phyloP scores from a whole-genome alignment of 2,888 invertebrate genomes.

The Epistrophella euchroma region DNA sequence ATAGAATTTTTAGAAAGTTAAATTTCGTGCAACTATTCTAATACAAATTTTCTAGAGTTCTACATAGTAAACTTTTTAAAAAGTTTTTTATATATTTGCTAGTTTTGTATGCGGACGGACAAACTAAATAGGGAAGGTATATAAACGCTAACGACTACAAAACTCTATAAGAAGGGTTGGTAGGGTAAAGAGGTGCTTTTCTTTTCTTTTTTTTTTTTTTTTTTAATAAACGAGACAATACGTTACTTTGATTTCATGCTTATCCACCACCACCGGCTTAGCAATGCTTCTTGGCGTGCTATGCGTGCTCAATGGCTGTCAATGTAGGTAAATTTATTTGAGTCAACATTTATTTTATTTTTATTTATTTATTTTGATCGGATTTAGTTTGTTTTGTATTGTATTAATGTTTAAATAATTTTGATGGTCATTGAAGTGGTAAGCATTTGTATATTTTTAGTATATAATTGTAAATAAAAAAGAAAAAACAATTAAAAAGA shows the following conservation, averaged over 20 bases:
- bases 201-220: neutral
- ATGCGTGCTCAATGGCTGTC: constrained; percentile 76
- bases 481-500: constrained; percentile 35
- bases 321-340: constrained; percentile 43
- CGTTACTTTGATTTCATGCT: constrained; percentile 77
- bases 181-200: neutral
- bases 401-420: constrained; percentile 32
- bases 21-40: constrained; percentile 7
- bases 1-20: neutral
- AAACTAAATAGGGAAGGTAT: neutral
- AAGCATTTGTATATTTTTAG: constrained; percentile 43
- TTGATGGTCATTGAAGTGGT: constrained; percentile 61
- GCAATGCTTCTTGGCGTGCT: constrained; percentile 77
- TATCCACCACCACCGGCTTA: constrained; percentile 76
- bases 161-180: neutral
- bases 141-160: neutral
- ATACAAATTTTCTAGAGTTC: neutral
- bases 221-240: constrained; percentile 65
- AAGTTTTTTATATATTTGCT: neutral
- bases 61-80: neutral
- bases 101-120: neutral
- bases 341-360: constrained; percentile 31
- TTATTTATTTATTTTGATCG: constrained; percentile 21
- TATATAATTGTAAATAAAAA: too few relatives aligned
- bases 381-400: constrained; percentile 33